Percentiles rank a stretch among this genome's conserved stretches.
Evolutionary conservation across 2,113 vertebrate species (phyloP).

Genomic region (Petrocephalus zakoni): DNA sequence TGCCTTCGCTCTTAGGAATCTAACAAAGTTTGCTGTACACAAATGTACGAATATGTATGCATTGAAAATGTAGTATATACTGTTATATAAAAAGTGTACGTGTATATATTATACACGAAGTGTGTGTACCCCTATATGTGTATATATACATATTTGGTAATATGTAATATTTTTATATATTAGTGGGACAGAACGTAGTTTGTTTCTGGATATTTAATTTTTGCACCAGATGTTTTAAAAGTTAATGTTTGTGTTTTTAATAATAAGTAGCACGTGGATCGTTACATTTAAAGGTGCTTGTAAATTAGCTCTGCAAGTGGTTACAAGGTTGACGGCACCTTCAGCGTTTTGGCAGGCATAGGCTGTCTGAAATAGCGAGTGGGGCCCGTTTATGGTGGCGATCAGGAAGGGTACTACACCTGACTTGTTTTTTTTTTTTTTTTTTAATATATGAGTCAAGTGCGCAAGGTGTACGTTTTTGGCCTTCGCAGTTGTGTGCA

Average conservation of each 20-base stretch:
- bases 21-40: background rate
- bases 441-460: background rate
- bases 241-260: conserved; percentile 8
- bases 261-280: background rate
- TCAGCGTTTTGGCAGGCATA: background rate
- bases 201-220: background rate
- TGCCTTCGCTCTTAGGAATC: background rate
- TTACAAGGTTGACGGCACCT: background rate
- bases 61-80: background rate
- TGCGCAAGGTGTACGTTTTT: background rate
- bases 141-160: background rate
- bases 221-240: background rate
- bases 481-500: background rate
- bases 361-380: background rate
- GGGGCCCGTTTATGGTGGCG: background rate
- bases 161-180: background rate
- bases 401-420: background rate
- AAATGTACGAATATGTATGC: background rate
- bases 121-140: background rate
- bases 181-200: background rate
- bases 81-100: background rate
- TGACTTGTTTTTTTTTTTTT: background rate
- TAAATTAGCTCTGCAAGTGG: background rate
- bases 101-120: background rate
- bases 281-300: background rate